These are phyloP conservation scores for Bombus pascuorum DNA, from an alignment of 1,140 invertebrate species.

Conservation along the genomic window DNA sequence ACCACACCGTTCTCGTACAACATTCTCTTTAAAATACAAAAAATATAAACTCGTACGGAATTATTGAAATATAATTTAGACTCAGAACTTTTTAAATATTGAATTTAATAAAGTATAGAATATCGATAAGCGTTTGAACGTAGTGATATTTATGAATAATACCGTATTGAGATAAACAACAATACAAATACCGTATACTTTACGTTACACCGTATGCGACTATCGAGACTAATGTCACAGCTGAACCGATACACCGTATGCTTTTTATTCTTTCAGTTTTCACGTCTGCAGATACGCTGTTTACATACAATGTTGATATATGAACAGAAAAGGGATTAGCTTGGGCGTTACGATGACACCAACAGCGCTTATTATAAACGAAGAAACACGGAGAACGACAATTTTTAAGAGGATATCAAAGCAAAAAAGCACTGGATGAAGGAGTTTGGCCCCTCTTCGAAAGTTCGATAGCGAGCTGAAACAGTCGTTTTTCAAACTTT, in stretches of 20 bases:
- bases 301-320: not conserved
- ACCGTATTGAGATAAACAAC: not conserved
- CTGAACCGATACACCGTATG: not conserved
- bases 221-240: not conserved
- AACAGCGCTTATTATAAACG: not conserved
- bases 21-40: too few species aligned
- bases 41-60: not conserved
- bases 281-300: not conserved
- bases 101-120: not conserved
- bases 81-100: not conserved
- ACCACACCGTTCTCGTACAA: not conserved
- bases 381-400: not conserved
- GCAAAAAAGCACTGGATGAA: not conserved
- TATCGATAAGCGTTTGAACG: not conserved
- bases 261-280: not conserved
- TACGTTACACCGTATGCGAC: too few species aligned
- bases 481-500: conserved; percentile 24
- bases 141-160: not conserved
- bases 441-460: not conserved
- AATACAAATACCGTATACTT: not conserved
- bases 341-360: not conserved
- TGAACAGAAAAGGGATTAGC: not conserved
- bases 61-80: not conserved
- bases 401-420: not conserved
- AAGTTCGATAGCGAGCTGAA: conserved; percentile 28